Conservation (phyloP, 1,140 invertebrate species). For the Paramacrobiotus metropolitanus region DNA sequence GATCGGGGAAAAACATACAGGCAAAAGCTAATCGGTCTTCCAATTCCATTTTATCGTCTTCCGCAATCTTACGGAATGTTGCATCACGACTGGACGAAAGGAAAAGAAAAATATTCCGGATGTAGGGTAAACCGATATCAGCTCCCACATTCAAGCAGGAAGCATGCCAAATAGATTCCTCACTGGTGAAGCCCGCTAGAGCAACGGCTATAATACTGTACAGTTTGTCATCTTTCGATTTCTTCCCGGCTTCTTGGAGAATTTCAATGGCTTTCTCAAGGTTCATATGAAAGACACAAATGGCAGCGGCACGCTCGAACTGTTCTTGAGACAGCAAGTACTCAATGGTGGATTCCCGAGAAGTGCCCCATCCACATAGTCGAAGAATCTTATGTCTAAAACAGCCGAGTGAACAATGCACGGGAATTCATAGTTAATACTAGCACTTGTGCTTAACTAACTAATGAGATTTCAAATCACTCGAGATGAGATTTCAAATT, state of each 20-base stretch:
- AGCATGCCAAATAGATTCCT: conserved; percentile 54
- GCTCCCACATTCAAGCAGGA: conserved; percentile 41
- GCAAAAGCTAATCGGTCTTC: conserved; percentile 82
- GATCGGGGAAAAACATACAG: conserved; percentile 28
- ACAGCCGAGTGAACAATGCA: too few species aligned
- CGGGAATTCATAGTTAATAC: too few species aligned
- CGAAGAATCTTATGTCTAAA: conserved; percentile 44
- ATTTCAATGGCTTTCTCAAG: conserved; percentile 58
- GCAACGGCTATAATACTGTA: conserved; percentile 8
- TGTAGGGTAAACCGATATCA: conserved; percentile 59
- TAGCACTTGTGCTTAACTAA: too few species aligned
- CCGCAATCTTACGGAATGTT: conserved; percentile 9
- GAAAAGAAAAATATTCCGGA: conserved; percentile 73
- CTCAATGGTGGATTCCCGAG: conserved; percentile 30
- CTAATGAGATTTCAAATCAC: too few species aligned
- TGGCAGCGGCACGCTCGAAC: conserved; percentile 59
- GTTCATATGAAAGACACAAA: conserved; percentile 67
- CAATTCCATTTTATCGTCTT: conserved; percentile 48
- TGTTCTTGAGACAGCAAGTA: conserved; percentile 18
- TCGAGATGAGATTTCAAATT: too few species aligned
- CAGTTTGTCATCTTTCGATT: neutral
- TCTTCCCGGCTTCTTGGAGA: conserved; percentile 35
- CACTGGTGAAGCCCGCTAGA: conserved; percentile 37
- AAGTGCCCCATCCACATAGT: conserved; percentile 62
- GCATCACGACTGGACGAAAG: conserved; percentile 35